Conservation (phyloP, 2,888 invertebrate species). For the Brenthis daphne region DNA sequence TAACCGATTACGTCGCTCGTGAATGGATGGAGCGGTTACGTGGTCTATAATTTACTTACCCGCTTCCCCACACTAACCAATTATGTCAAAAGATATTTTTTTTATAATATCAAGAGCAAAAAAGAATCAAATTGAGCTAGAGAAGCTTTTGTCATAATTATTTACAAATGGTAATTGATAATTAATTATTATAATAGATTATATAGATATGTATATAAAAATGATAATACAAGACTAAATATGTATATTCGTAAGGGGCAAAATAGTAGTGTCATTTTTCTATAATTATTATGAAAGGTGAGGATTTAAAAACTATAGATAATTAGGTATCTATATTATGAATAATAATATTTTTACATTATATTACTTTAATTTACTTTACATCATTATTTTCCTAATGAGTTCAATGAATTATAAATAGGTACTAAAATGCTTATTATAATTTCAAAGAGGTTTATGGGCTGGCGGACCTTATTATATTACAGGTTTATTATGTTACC, state of each 20-base stretch:
- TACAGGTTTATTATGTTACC: not conserved
- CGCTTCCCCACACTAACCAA: not conserved
- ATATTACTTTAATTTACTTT: no score
- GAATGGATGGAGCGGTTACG: constrained; percentile 4
- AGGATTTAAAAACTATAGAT: no score
- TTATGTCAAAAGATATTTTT: not conserved
- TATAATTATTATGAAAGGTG: no score
- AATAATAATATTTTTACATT: no score
- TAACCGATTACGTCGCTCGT: not conserved
- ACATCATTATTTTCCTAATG: not conserved
- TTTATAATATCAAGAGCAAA: not conserved
- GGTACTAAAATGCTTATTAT: not conserved
- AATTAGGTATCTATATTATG: no score
- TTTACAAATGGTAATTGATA: no score
- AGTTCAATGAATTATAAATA: constrained; percentile 9
- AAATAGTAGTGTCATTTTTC: no score
- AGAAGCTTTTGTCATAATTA: not conserved
- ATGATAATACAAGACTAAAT: no score
- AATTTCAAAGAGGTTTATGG: not conserved
- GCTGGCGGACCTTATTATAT: constrained; percentile 6
- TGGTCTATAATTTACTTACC: constrained; percentile 13
- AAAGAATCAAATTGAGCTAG: not conserved
- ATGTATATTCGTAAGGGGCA: no score
- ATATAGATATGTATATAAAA: no score
- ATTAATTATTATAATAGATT: not conserved